Conservation (phyloP, 1,140 invertebrate genomes). For the Meloidogyne chitwoodi region DNA sequence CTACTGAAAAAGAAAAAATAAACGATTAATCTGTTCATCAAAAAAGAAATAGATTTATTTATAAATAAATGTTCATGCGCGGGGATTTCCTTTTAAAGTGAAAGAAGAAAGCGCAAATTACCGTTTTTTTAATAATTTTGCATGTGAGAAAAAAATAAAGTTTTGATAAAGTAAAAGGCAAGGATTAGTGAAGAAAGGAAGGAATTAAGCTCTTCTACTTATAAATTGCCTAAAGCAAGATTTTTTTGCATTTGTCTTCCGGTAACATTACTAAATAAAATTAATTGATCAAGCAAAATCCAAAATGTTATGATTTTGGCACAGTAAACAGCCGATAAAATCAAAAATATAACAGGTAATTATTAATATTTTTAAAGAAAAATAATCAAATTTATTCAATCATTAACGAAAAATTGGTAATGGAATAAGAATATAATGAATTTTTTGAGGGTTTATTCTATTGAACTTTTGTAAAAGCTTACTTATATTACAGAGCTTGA, state of each 20-base stretch:
- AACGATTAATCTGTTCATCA: background rate
- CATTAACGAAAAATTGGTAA: no score
- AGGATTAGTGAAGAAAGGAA: background rate
- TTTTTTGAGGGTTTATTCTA: no score
- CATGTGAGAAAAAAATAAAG: background rate
- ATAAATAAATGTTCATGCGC: background rate
- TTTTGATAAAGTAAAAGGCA: background rate
- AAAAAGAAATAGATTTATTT: no score
- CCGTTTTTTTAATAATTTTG: background rate
- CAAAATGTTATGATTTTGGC: no score
- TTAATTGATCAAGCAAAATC: no score
- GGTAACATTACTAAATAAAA: background rate
- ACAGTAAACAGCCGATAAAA: no score
- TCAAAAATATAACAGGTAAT: no score
- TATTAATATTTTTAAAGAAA: no score
- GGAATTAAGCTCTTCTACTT: background rate
- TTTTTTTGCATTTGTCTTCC: background rate
- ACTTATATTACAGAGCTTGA: no score
- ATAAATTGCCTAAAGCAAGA: background rate
- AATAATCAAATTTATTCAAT: no score
- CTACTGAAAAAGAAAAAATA: background rate
- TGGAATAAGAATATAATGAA: no score
- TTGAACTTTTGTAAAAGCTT: no score
- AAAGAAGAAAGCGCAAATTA: background rate
- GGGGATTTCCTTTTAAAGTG: background rate